These are phyloP conservation scores for Connochaetes taurinus DNA, from an alignment of 2,113 vertebrate genomes.

Conservation along the genomic window DNA sequence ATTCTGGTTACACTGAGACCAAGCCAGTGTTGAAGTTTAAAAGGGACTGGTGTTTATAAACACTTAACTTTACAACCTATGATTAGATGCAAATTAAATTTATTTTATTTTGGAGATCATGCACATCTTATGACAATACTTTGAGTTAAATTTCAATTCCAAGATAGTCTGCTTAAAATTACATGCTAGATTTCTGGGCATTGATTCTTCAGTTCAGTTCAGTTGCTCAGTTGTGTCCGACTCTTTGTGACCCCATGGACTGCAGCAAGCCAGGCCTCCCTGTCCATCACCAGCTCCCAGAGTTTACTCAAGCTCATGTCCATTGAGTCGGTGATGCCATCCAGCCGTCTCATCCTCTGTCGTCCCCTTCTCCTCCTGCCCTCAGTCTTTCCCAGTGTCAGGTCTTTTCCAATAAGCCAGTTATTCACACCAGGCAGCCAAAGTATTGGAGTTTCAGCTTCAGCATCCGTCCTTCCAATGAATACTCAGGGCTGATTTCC, in stretches of 20 bases:
- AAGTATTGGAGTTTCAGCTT: background rate
- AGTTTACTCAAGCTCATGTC: background rate
- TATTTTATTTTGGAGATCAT: conserved; percentile 22
- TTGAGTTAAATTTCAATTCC: conserved; percentile 25
- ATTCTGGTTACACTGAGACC: background rate
- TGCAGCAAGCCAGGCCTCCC: background rate
- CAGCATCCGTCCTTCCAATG: background rate
- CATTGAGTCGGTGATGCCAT: background rate
- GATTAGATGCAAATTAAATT: background rate
- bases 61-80: background rate
- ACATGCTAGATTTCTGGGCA: background rate
- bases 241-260: background rate
- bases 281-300: background rate
- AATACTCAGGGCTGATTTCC: background rate
- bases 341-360: background rate
- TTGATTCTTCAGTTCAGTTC: background rate
- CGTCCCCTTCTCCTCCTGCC: background rate
- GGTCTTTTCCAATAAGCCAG: background rate
- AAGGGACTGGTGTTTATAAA: background rate
- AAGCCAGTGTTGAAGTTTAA: background rate
- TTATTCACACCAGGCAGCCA: fast-evolving
- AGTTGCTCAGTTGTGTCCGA: background rate
- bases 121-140: background rate
- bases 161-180: conserved; percentile 7
- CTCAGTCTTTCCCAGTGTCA: background rate